Evolutionary conservation across 2,797 vertebrate species (phyloP).

Genomic region (Xenentodon cancila): DNA sequence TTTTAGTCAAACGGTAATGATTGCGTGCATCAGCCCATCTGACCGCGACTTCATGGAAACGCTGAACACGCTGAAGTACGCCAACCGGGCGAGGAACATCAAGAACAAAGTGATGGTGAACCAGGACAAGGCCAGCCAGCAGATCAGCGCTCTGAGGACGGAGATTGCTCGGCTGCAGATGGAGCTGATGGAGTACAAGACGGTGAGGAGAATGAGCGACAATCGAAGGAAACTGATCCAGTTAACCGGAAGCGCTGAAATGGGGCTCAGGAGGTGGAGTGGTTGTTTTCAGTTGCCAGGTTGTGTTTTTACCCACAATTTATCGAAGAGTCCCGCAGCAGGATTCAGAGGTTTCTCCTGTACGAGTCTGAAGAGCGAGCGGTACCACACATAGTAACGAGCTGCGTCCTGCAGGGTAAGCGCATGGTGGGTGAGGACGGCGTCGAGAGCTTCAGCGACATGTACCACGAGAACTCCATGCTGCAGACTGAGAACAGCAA

Average conservation of each 20-base stretch:
- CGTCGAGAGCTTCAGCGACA: conserved; percentile 93
- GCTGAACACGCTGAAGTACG: conserved; percentile 94
- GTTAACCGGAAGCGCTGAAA: no score
- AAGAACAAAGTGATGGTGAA: conserved; percentile 98
- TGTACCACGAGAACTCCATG: conserved; percentile 98
- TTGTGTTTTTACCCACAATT: no score
- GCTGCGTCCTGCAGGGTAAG: conserved; percentile 85
- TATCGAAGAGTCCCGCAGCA: no score
- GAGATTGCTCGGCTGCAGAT: conserved; percentile 96
- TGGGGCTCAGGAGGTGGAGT: no score
- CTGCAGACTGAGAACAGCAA: conserved; percentile 96
- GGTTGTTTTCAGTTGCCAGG: no score
- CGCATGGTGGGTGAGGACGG: conserved; percentile 95
- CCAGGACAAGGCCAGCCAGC: conserved; percentile 95
- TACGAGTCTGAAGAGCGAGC: no score
- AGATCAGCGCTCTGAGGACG: conserved; percentile 92
- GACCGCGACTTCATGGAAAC: conserved; percentile 99
- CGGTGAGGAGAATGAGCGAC: no score
- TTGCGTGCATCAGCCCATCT: conserved; percentile 96
- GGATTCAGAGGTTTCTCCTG: no score
- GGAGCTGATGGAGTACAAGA: conserved; percentile 97
- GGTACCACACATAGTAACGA: no score
- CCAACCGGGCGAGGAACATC: conserved; percentile 96
- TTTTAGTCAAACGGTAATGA: conserved; percentile 96
- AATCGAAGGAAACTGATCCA: no score